Percentiles rank a stretch among this genome's conserved stretches.
Evolutionary conservation across 1,140 invertebrate genomes (phyloP).

Genomic region (Eupeodes corollae): DNA sequence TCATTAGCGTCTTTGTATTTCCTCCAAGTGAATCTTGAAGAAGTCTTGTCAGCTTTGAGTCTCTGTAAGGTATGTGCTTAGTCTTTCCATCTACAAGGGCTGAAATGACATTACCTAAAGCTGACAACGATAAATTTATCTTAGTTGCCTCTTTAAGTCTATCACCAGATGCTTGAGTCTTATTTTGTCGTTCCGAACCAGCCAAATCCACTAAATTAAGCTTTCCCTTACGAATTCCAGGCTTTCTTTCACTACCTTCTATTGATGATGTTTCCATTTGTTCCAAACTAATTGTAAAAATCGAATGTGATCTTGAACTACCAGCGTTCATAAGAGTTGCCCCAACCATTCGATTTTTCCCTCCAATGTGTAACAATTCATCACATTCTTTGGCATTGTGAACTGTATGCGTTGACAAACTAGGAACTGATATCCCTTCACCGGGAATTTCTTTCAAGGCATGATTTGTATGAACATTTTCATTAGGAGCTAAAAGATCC

Average conservation of each 20-base stretch:
- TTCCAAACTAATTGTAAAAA: conserved; percentile 81
- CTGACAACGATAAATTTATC: conserved; percentile 89
- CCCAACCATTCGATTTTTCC: conserved; percentile 68
- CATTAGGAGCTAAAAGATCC: conserved; percentile 48
- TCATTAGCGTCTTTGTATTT: conserved; percentile 90
- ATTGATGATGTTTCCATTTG: conserved; percentile 47
- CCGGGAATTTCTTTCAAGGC: conserved; percentile 71
- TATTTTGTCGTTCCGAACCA: conserved; percentile 79
- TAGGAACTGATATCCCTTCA: conserved; percentile 69
- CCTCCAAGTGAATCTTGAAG: conserved; percentile 85
- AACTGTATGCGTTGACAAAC: conserved; percentile 37
- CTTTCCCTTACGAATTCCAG: conserved; percentile 60
- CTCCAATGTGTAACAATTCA: conserved; percentile 60
- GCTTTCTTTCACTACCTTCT: conserved; percentile 14
- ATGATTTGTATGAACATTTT: conserved; percentile 12
- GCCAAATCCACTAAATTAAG: conserved; percentile 76
- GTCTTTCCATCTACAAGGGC: conserved; percentile 81
- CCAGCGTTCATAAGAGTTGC: conserved; percentile 90
- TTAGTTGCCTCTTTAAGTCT: conserved; percentile 87
- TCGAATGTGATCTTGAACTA: conserved; percentile 80
- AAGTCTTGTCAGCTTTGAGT: conserved; percentile 85
- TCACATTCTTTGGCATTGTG: conserved; percentile 60
- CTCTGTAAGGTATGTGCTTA: conserved; percentile 85
- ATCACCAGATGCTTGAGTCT: conserved; percentile 79
- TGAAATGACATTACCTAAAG: conserved; percentile 89